Evolutionary conservation across 2,797 vertebrate species (phyloP), one percentile per base, ranked within the genome.

Genomic region (Geotrypetes seraphini): DNA sequence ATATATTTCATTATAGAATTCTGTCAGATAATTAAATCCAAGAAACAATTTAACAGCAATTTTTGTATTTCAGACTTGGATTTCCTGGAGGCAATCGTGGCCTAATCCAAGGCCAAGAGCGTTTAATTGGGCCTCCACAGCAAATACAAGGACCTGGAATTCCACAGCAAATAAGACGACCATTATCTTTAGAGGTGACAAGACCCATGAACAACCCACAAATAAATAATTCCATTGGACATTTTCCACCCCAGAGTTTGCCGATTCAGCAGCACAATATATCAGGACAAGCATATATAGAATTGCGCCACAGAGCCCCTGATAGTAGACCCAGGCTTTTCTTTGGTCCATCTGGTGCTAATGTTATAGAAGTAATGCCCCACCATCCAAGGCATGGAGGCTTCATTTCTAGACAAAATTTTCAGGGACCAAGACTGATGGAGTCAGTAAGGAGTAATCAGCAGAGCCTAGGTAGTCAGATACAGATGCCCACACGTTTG

Each of bases 201-300:
- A 86, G 91, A 58, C 54, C 75, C 4, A 70, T 89, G 61, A 83
- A n/a, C 43, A 79, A 40, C 20, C 36, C 75, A 0, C 73, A 73
- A 17, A 24, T 79, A 7, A 56, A 3, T 26, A 90, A 60, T 36
- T 32, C 82, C 0, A 47, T 84, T 25, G 89, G 83, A 1, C 88
- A 92, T 42, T 92, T 95, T 22, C 75, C 85, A 27, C 79, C 86
- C 0, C 89, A 84, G 32, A 78, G 81, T 16, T 78, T 97, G 47
- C 81, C 87, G 1, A 71, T 95, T 31, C 93, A 91, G 50, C 96
- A 97, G 60, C 96, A 97, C 68, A 94, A 87, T 54, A 92, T 99
- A 32, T 82, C 96, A 76, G 96, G 96, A 1, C 94, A 97, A 47
- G 90, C 92, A 0, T 97, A 92, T 45, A 99, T 99, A 10, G 94